A percentile compares a stretch with the other conserved stretches of the same genome.
Evolutionary conservation across 2,888 invertebrate genomes (phyloP).

Genomic region (Automeris io): DNA sequence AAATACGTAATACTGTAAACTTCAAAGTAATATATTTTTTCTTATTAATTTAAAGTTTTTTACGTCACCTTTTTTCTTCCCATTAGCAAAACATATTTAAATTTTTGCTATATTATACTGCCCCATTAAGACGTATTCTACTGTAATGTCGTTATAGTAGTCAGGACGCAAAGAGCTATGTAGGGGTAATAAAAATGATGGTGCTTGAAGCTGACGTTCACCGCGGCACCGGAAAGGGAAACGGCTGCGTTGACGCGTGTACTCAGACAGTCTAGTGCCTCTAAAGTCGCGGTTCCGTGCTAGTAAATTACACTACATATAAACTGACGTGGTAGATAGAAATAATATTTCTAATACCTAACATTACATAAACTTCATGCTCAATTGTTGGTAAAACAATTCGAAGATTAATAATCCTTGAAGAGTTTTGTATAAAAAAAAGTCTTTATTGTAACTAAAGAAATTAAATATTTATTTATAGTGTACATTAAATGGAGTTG

Average conservation of each 20-base stretch:
- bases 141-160: background rate
- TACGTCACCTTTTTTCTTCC: background rate
- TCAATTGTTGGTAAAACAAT: too few species aligned
- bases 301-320: background rate
- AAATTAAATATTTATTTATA: too few species aligned
- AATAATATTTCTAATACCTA: too few species aligned
- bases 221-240: slow-evolving; percentile 37
- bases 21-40: too few species aligned
- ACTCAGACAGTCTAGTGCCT: background rate
- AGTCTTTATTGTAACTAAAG: too few species aligned
- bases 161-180: slow-evolving; percentile 20
- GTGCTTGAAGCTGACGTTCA: slow-evolving; percentile 29
- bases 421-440: too few species aligned
- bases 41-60: too few species aligned
- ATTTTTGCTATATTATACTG: background rate
- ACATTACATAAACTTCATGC: too few species aligned
- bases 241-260: slow-evolving; percentile 34
- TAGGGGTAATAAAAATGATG: slow-evolving; percentile 41
- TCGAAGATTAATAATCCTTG: too few species aligned
- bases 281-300: background rate
- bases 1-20: too few species aligned
- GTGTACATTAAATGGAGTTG: too few species aligned
- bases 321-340: too few species aligned
- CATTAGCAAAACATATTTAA: background rate
- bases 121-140: background rate